A percentile compares a stretch with the other conserved stretches of the same genome.
phyloP scores from a whole-genome alignment of 2,113 vertebrate genomes.

The Pelmatolapia mariae region DNA sequence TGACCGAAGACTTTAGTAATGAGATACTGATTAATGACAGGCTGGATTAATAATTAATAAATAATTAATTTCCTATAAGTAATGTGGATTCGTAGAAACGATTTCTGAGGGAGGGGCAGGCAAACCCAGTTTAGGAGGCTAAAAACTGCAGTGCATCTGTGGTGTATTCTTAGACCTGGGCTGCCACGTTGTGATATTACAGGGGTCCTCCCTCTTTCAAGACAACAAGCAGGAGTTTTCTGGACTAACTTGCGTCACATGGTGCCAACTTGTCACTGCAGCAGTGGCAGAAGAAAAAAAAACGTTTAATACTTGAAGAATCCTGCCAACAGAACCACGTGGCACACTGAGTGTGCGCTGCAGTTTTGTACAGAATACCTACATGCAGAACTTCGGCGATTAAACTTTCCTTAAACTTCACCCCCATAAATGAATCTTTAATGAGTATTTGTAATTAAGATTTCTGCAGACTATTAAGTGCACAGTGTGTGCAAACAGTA shows the following conservation, averaged over 20 bases:
- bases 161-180: constrained; percentile 53
- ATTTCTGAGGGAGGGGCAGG: background rate
- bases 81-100: background rate
- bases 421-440: constrained; percentile 2
- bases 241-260: constrained; percentile 24
- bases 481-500: background rate
- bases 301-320: background rate
- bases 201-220: constrained; percentile 59
- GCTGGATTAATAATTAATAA: background rate
- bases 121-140: background rate
- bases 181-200: constrained; percentile 74
- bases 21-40: background rate
- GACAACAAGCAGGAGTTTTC: constrained; percentile 12
- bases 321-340: background rate
- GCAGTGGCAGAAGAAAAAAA: background rate
- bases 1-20: background rate
- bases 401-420: background rate
- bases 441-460: constrained; percentile 38
- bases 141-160: background rate
- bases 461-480: background rate
- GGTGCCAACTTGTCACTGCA: constrained; percentile 36
- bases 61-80: background rate
- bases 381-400: background rate
- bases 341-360: background rate
- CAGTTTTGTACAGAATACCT: background rate